Conservation (phyloP, 2,113 vertebrate genomes). For the Campylomormyrus tamandua region DNA sequence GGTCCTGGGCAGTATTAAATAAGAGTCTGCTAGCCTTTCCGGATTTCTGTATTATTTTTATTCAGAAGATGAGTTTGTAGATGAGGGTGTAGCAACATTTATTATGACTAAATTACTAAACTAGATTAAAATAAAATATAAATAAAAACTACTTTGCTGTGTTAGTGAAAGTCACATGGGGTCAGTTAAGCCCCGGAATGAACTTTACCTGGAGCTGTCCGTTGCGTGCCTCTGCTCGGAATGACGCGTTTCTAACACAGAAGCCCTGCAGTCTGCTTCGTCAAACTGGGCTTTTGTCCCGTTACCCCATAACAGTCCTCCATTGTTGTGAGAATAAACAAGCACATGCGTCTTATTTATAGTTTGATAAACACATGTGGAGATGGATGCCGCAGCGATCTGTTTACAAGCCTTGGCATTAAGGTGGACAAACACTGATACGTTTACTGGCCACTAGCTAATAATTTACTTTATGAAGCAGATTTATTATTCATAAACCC, state of each 20-base stretch:
- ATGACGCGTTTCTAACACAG: not conserved
- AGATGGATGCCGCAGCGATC: constrained; percentile 14
- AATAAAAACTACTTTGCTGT: not conserved
- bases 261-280: not conserved
- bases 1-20: not conserved
- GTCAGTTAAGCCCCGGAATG: not conserved
- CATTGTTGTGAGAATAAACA: not conserved
- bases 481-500: constrained; percentile 18
- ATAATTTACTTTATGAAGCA: constrained; percentile 17
- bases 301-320: not conserved
- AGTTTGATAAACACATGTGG: not conserved
- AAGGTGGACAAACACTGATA: constrained; percentile 17
- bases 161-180: not conserved
- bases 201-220: not conserved
- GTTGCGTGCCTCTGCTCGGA: not conserved
- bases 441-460: constrained; percentile 25
- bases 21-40: not conserved
- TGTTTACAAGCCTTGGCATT: constrained; percentile 8
- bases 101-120: not conserved
- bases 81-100: not conserved
- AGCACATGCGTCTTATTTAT: not conserved
- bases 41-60: not conserved
- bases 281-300: not conserved
- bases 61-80: not conserved
- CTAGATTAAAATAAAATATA: not conserved